Percentiles rank a stretch among this genome's conserved stretches.
These are phyloP conservation scores for Lutra lutra DNA, from an alignment of 2,797 vertebrate species.

Conservation along the genomic window DNA sequence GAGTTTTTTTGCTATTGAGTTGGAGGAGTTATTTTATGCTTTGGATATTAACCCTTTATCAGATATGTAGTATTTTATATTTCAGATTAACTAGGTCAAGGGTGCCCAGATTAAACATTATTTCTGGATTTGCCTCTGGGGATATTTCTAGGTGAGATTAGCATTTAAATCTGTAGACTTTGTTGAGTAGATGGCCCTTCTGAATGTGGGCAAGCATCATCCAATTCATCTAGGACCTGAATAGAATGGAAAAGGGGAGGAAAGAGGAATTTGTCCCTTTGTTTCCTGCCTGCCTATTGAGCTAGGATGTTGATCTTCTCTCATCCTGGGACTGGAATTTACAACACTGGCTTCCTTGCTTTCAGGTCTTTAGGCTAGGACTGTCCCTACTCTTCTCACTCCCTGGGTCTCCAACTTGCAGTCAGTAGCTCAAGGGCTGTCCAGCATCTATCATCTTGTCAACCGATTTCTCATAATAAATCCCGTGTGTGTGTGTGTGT, in stretches of 20 bases:
- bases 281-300: background rate
- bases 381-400: rapidly evolving
- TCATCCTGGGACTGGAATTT: background rate
- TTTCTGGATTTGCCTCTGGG: background rate
- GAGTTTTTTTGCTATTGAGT: background rate
- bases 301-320: background rate
- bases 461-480: background rate
- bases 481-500: background rate
- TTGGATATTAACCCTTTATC: background rate
- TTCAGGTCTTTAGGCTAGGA: background rate
- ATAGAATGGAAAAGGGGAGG: background rate
- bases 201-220: no score
- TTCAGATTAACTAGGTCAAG: background rate
- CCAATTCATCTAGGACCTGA: rapidly evolving
- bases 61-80: background rate
- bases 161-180: background rate
- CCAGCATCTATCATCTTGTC: background rate
- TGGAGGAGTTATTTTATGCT: background rate
- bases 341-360: background rate
- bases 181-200: background rate
- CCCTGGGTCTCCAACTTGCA: background rate
- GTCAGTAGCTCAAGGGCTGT: background rate
- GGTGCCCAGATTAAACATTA: background rate
- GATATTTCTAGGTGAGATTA: background rate
- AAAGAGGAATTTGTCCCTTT: background rate